Evolutionary conservation across 1,140 invertebrate species (phyloP).

Genomic region (Zaprionus camerounensis): DNA sequence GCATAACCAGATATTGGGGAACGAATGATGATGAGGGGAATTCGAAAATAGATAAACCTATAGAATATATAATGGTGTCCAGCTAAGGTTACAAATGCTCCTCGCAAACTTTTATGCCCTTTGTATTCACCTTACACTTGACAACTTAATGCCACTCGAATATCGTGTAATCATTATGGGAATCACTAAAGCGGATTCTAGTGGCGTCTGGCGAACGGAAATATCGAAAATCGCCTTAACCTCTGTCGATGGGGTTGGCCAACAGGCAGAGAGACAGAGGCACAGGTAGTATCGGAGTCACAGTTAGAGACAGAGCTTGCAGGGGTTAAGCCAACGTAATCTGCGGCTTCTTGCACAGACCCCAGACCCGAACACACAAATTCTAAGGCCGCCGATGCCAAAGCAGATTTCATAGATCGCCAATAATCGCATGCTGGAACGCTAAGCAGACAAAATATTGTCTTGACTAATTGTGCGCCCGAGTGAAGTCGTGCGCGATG

Average conservation of each 20-base stretch:
- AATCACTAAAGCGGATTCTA: constrained; percentile 75
- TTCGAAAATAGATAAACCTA: neutral
- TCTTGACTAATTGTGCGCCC: constrained; percentile 75
- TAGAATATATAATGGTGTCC: too few species aligned
- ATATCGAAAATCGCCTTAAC: constrained; percentile 67
- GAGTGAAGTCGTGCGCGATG: constrained; percentile 51
- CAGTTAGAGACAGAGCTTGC: neutral
- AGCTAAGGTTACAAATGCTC: neutral
- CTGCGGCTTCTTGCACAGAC: constrained; percentile 59
- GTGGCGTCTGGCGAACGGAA: constrained; percentile 67
- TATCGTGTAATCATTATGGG: constrained; percentile 64
- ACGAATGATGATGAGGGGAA: neutral
- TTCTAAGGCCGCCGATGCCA: constrained; percentile 74
- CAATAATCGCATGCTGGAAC: constrained; percentile 56
- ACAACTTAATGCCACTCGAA: constrained; percentile 52
- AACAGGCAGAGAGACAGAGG: constrained; percentile 12
- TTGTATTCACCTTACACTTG: constrained; percentile 27
- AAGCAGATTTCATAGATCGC: constrained; percentile 77
- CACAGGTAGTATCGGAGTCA: neutral
- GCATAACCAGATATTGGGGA: neutral
- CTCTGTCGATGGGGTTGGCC: constrained; percentile 21
- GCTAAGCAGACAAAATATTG: constrained; percentile 59
- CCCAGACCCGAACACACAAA: constrained; percentile 22
- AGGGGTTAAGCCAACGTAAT: constrained; percentile 21
- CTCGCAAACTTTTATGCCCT: constrained; percentile 11